These are phyloP conservation scores for Ceriagrion tenellum DNA, from an alignment of 2,888 invertebrate genomes.

Conservation along the genomic window DNA sequence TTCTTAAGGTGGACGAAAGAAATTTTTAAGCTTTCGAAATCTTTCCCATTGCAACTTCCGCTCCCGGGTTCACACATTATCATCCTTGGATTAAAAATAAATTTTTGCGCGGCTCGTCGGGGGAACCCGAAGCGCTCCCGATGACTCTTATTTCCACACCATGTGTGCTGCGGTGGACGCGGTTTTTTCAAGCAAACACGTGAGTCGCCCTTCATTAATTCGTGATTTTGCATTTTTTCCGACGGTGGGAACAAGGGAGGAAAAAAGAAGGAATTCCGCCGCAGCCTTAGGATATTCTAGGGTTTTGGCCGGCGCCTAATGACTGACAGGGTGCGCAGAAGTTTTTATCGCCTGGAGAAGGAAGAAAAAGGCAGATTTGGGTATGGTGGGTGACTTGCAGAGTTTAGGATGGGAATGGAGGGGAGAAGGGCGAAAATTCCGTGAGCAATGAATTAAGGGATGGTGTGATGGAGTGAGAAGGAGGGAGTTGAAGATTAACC, in stretches of 20 bases:
- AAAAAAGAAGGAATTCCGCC: background rate
- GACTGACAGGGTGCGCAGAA: background rate
- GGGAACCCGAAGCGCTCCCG: background rate
- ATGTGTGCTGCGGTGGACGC: background rate
- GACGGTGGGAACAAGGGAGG: background rate
- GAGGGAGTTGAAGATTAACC: background rate
- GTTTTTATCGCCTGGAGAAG: background rate
- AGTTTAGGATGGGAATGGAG: background rate
- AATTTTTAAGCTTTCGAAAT: background rate
- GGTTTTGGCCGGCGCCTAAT: background rate
- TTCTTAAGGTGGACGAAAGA: background rate
- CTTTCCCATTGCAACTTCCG: background rate
- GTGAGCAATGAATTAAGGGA: background rate
- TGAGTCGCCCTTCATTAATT: background rate
- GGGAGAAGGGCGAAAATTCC: background rate
- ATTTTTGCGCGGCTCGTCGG: background rate
- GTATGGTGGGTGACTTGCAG: background rate
- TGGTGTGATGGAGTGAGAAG: background rate
- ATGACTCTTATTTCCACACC: background rate
- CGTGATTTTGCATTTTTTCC: conserved; percentile 14
- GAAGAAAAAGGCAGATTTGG: background rate
- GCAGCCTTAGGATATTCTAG: background rate
- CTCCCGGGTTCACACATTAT: background rate
- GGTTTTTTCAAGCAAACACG: background rate
- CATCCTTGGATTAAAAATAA: background rate